phyloP scores from a whole-genome alignment of 2,888 invertebrate genomes.

The Odiellus spinosus region DNA sequence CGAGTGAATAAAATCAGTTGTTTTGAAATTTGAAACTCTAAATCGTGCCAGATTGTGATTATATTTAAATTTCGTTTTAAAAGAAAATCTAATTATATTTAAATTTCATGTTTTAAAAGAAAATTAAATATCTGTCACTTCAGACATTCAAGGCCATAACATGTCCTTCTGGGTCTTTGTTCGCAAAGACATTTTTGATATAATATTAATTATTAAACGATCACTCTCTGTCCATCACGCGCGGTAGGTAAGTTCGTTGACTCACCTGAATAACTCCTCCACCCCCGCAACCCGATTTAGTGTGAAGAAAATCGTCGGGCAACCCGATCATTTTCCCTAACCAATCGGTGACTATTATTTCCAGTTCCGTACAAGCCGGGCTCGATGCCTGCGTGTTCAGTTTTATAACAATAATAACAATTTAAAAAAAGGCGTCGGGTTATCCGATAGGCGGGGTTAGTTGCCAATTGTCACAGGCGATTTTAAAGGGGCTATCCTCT shows the following conservation, averaged over 20 bases:
- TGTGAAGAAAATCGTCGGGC: slow-evolving; percentile 79
- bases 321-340: slow-evolving; percentile 88
- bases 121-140: too few relatives aligned
- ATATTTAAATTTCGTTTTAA: too few relatives aligned
- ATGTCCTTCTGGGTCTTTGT: too few relatives aligned
- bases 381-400: slow-evolving; percentile 59
- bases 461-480: too few relatives aligned
- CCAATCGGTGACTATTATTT: slow-evolving; percentile 98
- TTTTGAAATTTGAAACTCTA: too few relatives aligned
- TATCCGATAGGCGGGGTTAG: background rate
- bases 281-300: slow-evolving; percentile 49
- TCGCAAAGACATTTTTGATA: too few relatives aligned
- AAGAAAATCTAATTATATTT: too few relatives aligned
- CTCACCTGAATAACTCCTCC: slow-evolving; percentile 89
- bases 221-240: background rate
- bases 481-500: too few relatives aligned
- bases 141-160: too few relatives aligned
- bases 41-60: too few relatives aligned
- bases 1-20: too few relatives aligned
- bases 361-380: slow-evolving; percentile 93
- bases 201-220: background rate
- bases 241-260: background rate
- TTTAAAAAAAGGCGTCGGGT: slow-evolving; percentile 6
- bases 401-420: slow-evolving; percentile 60
- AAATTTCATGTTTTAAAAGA: too few relatives aligned